Base-by-base conservation (phyloP, 1,140 invertebrate genomes). In the Musca domestica region DNA sequence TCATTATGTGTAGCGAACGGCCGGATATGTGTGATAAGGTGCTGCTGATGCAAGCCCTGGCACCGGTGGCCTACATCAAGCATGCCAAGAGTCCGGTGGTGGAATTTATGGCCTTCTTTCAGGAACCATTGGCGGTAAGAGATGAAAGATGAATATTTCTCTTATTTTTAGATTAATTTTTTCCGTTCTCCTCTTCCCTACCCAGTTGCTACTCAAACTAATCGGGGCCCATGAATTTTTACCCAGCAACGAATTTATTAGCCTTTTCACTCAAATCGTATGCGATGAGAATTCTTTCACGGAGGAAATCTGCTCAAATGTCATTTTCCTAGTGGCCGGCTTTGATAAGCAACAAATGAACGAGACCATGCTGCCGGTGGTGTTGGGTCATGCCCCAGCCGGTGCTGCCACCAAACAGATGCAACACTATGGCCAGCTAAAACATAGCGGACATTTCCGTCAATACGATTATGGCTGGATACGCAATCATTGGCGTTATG, bases 401-500 rank as follows among this genome's bases (percentile, higher is more conserved):
- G 93, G 93, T 15, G 87, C 91, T 1, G 90, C 92, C 0, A 86
- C 87, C 52, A 89, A 90, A 73, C 92, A 94, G 75, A 77, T 95
- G 9, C 83, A 90, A 15, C 91, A 93, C 74, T 92, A 85, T 72
- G 88, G 85, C 0, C 91, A 90, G 73, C 82, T 84, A 9, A 81
- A 85, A 2, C 74, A 84, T 15, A 84, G 78, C 0, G 82, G 80
- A 0, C 74, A 76, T 0, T 86, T 86, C 63, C 74, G 80, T 0
- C 79, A 83, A 63, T 86, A 77, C 52, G 84, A 86, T 76, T 82
- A 83, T 17, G 85, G 85, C 9, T 70, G 66, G 48, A 27, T 70
- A 17, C 74, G 82, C 22, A 86, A 86, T 72, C 67, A 82, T 22
- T 74, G 74, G 69, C 69, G 64, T 22, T 86, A 86, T 68, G 82